Conservation (phyloP, 2,888 invertebrate genomes). For the Resseliella maxima region DNA sequence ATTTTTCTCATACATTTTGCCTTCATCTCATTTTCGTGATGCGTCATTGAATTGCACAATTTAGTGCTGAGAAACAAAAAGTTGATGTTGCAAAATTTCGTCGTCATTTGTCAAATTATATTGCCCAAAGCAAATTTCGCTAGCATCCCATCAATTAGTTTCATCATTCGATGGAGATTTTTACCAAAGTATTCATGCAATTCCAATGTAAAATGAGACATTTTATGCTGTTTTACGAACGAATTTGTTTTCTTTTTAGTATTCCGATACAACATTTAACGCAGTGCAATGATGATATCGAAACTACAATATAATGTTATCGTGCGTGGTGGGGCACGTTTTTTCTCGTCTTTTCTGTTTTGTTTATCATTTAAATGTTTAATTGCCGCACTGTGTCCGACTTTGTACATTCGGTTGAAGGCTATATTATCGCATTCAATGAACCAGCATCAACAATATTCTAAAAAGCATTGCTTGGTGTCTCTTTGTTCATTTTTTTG, state of each 20-base stretch:
- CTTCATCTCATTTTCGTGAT: background rate
- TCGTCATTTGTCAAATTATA: constrained; percentile 25
- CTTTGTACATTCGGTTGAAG: constrained; percentile 26
- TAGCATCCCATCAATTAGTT: background rate
- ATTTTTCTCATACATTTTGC: background rate
- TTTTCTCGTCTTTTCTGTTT: background rate
- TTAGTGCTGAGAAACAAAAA: background rate
- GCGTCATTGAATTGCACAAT: background rate
- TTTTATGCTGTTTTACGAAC: background rate
- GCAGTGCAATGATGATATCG: constrained; percentile 16
- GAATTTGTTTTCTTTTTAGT: constrained; percentile 21
- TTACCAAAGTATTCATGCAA: background rate
- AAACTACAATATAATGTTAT: background rate
- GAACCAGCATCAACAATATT: constrained; percentile 27
- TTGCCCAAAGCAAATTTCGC: background rate
- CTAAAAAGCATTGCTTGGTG: background rate
- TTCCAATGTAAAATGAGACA: background rate
- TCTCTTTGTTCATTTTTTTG: background rate
- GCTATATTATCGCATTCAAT: constrained; percentile 23
- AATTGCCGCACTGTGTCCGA: constrained; percentile 36
- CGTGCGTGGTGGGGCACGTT: background rate
- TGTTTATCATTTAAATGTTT: background rate
- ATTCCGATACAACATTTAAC: constrained; percentile 19
- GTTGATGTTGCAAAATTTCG: background rate
- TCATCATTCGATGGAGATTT: background rate